Conservation (phyloP, 2,888 invertebrate species). For the Rhopalosiphum nymphaeae region DNA sequence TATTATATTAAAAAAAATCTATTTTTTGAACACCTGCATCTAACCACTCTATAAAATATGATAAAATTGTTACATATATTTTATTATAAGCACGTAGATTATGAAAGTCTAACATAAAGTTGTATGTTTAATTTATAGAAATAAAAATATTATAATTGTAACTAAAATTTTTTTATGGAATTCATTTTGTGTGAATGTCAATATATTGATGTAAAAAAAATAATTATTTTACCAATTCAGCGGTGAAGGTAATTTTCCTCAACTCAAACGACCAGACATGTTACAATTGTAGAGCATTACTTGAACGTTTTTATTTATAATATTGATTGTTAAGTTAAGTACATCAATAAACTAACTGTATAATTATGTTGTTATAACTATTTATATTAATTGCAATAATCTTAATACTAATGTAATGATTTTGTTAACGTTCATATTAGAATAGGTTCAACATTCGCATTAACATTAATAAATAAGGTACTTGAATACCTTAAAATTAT, state of each 20-base stretch:
- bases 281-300: not conserved
- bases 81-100: not conserved
- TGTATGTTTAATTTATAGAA: not conserved
- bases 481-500: not conserved
- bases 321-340: not conserved
- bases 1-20: not conserved
- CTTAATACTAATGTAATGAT: not conserved
- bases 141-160: not conserved
- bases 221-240: not conserved
- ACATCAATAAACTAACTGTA: not conserved
- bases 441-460: not conserved
- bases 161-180: not conserved
- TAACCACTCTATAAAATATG: not conserved
- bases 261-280: not conserved
- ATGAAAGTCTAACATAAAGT: not conserved
- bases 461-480: not conserved
- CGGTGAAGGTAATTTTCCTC: not conserved
- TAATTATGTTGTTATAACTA: not conserved
- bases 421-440: not conserved
- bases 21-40: not conserved
- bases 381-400: not conserved
- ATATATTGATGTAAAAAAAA: not conserved
- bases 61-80: not conserved
- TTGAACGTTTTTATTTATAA: not conserved
- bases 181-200: not conserved